Evolutionary conservation across 2,113 vertebrate genomes (phyloP), one percentile per base, ranked within the genome.

Genomic region (Scalopus aquaticus): DNA sequence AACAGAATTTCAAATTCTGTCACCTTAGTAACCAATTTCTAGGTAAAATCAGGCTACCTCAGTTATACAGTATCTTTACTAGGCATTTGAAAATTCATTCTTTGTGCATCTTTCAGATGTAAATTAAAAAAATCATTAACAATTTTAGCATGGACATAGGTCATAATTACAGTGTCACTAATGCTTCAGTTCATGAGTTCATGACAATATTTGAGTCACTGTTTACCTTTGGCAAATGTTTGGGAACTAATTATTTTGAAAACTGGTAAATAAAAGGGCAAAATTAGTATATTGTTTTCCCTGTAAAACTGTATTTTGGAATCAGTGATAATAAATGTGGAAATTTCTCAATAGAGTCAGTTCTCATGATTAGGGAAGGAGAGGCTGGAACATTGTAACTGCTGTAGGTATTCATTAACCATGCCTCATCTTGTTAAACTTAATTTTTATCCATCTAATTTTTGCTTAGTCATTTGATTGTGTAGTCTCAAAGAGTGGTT

Each of bases 381-480:
- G 37, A 72, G 69, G 9, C 19, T 17, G 20, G 20, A 39, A 24
- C 24, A 24, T 72, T 72, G 24, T 39, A 62, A 30, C 17, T 86
- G 24, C 32, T 73, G 4, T 51, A 73, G 54, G 30, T 44, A 24
- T 92, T 91, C 10, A 46, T 77, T 94, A 95, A 91, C 42, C 42
- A n/a, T 64, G 39, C 19, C 84, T 93, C 32, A 51, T 49, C 46
- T 78, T 72, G 70, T 79, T 76, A 78, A 90, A 80, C 80, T 73
- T 92, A n/a, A 51, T 93, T 96, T 90, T 73, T 70, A 51, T 87
- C 12, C 7, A 16, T 79, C 5, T 74, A 37, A 5, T 56, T 87
- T 95, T 93, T 49, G 6, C n/a, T 64, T 86, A 78, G 69, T 89
- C 54, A 44, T 95, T 93, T 95, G 93, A 88, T 89, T 89, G 7